Evolutionary conservation across 2,888 invertebrate species (phyloP).

Genomic region (Spisula solida): DNA sequence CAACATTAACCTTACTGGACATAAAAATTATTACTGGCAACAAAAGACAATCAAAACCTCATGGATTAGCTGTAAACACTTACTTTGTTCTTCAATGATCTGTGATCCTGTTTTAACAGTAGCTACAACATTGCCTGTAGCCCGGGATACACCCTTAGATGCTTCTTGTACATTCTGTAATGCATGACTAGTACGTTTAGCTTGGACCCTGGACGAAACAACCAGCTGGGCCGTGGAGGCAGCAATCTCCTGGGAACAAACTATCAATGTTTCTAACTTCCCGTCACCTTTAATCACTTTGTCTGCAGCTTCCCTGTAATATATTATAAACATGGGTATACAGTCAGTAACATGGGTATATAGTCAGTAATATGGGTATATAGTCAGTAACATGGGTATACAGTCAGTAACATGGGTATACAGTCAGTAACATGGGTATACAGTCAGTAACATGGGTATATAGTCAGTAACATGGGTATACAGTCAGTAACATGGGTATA

Average conservation of each 20-base stretch:
- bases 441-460: too few species aligned
- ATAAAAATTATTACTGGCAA: too few species aligned
- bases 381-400: too few species aligned
- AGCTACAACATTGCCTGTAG: conserved; percentile 97
- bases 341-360: too few species aligned
- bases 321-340: neutral
- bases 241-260: conserved; percentile 98
- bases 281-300: conserved; percentile 94
- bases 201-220: conserved; percentile 97
- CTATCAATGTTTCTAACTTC: conserved; percentile 97
- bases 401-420: too few species aligned
- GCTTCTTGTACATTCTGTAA: conserved; percentile 94
- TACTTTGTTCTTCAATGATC: conserved; percentile 94
- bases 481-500: too few species aligned
- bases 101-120: conserved; percentile 96
- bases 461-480: too few species aligned
- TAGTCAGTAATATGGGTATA: too few species aligned
- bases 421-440: too few species aligned
- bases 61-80: too few species aligned
- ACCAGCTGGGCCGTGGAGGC: conserved; percentile 99
- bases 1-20: too few species aligned
- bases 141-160: conserved; percentile 95
- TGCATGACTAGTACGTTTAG: conserved; percentile 93
- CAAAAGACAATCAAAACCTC: too few species aligned
- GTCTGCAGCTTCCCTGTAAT: conserved; percentile 95